phyloP scores from a whole-genome alignment of 2,888 invertebrate species.

The Emmelina monodactyla region DNA sequence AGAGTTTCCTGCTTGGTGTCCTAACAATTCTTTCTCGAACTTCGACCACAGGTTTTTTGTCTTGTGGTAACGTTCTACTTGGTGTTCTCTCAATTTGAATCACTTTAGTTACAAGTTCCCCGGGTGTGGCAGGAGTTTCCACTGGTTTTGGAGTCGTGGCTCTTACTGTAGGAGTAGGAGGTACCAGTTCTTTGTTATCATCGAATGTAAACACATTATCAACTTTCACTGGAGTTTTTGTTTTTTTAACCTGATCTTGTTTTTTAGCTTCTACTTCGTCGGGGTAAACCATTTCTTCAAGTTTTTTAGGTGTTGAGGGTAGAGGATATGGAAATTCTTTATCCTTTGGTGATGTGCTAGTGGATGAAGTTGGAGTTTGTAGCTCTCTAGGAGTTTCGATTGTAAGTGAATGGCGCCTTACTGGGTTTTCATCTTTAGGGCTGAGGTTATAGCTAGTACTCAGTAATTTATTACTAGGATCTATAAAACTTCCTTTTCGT shows the following conservation, averaged over 20 bases:
- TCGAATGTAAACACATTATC: slow-evolving; percentile 39
- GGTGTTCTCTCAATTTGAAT: slow-evolving; percentile 55
- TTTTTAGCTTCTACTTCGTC: slow-evolving; percentile 29
- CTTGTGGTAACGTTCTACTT: slow-evolving; percentile 40
- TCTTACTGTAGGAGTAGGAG: slow-evolving; percentile 17
- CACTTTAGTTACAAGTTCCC: slow-evolving; percentile 52
- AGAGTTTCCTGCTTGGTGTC: slow-evolving; percentile 47
- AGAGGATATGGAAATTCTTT: slow-evolving; percentile 33
- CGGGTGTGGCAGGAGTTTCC: slow-evolving; percentile 25
- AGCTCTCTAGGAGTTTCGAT: slow-evolving; percentile 29
- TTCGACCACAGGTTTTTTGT: slow-evolving; percentile 48
- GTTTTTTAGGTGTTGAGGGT: slow-evolving; percentile 41
- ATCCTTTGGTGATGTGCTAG: slow-evolving; percentile 37
- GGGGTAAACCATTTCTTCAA: slow-evolving; percentile 38
- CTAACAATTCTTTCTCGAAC: slow-evolving; percentile 49
- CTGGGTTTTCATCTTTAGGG: slow-evolving; percentile 45
- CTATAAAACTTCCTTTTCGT: slow-evolving; percentile 57
- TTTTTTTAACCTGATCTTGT: slow-evolving; percentile 21
- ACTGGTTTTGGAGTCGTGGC: slow-evolving; percentile 24
- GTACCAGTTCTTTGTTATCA: slow-evolving; percentile 34
- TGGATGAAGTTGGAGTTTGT: slow-evolving; percentile 25
- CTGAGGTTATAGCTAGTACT: slow-evolving; percentile 47
- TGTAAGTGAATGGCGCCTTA: slow-evolving; percentile 38
- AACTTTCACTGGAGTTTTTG: slow-evolving; percentile 32
- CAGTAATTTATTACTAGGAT: slow-evolving; percentile 54